Base-by-base conservation (phyloP, 2,888 invertebrate genomes). In the Troides aeacus region DNA sequence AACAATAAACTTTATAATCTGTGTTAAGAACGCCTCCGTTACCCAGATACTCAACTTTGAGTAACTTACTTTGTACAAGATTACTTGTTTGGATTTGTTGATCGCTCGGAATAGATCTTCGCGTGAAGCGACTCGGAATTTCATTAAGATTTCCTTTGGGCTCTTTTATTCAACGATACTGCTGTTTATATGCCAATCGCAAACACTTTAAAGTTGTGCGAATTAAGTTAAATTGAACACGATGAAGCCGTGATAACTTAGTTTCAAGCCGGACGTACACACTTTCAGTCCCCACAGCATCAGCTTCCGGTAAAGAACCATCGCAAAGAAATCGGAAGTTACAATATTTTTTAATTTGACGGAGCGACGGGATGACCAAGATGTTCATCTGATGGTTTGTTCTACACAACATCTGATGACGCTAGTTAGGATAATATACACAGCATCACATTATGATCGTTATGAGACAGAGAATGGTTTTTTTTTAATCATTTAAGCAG, bases 91-190 rank as follows among this genome's bases (percentile, higher is more conserved):
- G 50, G 21, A 58, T 63, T 59, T 36, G 39, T 62, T 63, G 59
- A 68, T 68, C 53, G 63, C 36, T 21, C 39, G 4, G 63, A n/a
- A 50, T 58, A 63, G 36, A 68, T 59, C 58, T 53, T 30, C 30
- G 30, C 46, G 36, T 46, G n/a, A 63, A 59, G 53, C 21, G 59
- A 12, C 30, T n/a, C 23, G 58, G 59, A 63, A 68, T 63, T 68
- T 63, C 68, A 68, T 68, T 68, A 63, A 53, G 36, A 21, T 68
- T 68, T 30, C 30, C 63, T n/a, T 30, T n/a, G n/a, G 23, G 21
- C 42, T 21, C 57, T 67, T 67, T 57, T 62, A 46, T 67, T 57
- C 17, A 46, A 57, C 56, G 24, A n/a, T 62, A 23, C 42, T 42
- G n/a, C 36, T 56, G 24, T 58, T 67, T 42, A 62, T 57, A 62